Percentiles rank a stretch among this genome's conserved stretches.
These are phyloP conservation scores for Euwallacea fornicatus DNA, from an alignment of 1,140 invertebrate species.

Conservation along the genomic window DNA sequence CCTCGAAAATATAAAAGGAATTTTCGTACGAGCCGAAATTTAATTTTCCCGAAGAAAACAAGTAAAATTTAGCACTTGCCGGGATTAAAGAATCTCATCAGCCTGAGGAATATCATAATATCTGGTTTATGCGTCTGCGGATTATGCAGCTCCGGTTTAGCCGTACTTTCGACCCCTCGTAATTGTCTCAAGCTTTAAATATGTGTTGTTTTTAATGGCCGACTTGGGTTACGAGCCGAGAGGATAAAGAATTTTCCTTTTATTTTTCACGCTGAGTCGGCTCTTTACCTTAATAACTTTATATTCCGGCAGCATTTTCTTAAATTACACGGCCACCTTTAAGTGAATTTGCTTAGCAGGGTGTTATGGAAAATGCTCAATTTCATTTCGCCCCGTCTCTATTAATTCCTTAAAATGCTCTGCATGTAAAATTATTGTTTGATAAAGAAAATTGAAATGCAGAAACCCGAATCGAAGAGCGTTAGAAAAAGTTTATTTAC, in stretches of 20 bases:
- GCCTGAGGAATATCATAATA: constrained; percentile 47
- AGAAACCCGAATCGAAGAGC: background rate
- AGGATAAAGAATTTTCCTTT: constrained; percentile 27
- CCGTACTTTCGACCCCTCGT: constrained; percentile 22
- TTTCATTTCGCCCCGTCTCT: background rate
- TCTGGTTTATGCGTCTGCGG: constrained; percentile 45
- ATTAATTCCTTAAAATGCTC: too few species aligned
- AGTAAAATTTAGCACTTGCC: constrained; percentile 46
- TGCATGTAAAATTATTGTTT: too few species aligned
- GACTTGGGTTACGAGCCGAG: constrained; percentile 15
- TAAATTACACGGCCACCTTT: constrained; percentile 3
- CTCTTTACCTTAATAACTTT: constrained; percentile 25
- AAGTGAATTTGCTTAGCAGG: background rate
- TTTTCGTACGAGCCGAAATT: constrained; percentile 44
- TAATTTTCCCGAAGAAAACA: constrained; percentile 48
- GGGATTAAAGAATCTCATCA: constrained; percentile 50
- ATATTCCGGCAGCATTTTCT: constrained; percentile 11
- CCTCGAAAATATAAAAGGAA: constrained; percentile 36
- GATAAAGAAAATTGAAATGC: too few species aligned
- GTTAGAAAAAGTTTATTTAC: constrained; percentile 1
- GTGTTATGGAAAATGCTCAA: background rate
- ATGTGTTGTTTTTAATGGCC: constrained; percentile 33
- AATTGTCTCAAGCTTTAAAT: constrained; percentile 32
- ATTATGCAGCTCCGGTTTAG: constrained; percentile 39
- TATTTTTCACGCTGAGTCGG: constrained; percentile 23